A percentile compares a stretch with the other conserved stretches of the same genome.
phyloP scores from a whole-genome alignment of 2,113 vertebrate species.

The Symphodus melops region DNA sequence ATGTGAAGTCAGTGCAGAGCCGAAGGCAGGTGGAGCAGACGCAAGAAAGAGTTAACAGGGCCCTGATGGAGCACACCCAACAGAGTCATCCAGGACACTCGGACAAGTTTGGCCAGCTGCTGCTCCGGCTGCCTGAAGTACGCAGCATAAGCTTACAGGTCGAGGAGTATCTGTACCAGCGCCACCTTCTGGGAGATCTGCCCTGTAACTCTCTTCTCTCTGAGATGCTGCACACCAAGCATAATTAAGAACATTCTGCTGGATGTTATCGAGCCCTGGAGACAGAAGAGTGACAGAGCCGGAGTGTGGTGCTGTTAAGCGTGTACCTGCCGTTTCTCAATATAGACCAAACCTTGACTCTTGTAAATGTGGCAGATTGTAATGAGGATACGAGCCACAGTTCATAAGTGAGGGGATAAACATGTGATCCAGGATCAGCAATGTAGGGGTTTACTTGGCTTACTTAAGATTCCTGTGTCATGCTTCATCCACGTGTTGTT shows the following conservation, averaged over 20 bases:
- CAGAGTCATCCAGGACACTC: constrained; percentile 76
- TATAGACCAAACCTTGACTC: not conserved
- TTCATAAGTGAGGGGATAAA: not conserved
- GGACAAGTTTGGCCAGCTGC: constrained; percentile 86
- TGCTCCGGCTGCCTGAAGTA: constrained; percentile 85
- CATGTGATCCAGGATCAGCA: not conserved
- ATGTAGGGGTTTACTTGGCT: not conserved
- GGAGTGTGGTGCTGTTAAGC: not conserved
- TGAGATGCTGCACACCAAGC: constrained; percentile 87
- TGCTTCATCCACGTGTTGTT: constrained; percentile 2
- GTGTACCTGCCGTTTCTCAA: not conserved
- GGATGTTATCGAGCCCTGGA: not conserved
- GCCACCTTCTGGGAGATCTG: constrained; percentile 86
- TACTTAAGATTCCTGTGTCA: not conserved
- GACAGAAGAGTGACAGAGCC: not conserved
- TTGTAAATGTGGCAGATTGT: not conserved
- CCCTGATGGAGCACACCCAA: constrained; percentile 85
- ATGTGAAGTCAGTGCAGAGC: constrained; percentile 83
- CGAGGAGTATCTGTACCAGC: constrained; percentile 87
- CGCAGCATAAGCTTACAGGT: constrained; percentile 86
- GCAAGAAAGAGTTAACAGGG: constrained; percentile 85
- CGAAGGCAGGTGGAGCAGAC: constrained; percentile 83
- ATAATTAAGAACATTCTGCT: constrained; percentile 64
- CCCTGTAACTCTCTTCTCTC: constrained; percentile 87
- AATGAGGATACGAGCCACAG: not conserved